These are phyloP conservation scores for Calcarius lapponicus DNA, from an alignment of 2,797 vertebrate genomes.

Conservation along the genomic window DNA sequence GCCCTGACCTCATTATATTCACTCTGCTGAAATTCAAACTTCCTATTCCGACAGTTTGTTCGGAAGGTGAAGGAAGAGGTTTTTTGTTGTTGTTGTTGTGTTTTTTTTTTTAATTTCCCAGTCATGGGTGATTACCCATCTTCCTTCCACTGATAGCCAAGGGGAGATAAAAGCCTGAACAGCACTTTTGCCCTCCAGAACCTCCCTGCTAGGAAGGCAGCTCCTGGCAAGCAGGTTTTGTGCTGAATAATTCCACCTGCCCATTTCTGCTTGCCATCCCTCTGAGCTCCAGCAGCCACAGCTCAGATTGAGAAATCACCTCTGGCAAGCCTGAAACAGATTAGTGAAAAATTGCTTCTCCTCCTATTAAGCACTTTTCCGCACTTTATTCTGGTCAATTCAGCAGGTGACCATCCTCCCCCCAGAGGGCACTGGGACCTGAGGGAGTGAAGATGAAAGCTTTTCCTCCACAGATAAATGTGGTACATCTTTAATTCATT, in stretches of 20 bases:
- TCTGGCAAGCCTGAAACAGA: constrained; percentile 18
- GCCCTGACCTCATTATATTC: constrained; percentile 43
- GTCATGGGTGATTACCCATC: background rate
- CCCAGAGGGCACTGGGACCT: background rate
- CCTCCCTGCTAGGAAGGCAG: background rate
- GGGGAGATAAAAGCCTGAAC: background rate
- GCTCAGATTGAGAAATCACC: background rate
- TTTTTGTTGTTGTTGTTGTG: background rate
- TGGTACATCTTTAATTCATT: background rate
- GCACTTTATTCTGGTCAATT: constrained; percentile 24
- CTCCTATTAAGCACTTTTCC: constrained; percentile 20
- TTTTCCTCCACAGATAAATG: background rate
- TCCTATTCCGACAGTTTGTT: background rate
- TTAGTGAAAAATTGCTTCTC: constrained; percentile 16
- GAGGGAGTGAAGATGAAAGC: background rate
- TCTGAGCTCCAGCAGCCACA: background rate
- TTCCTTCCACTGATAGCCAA: background rate
- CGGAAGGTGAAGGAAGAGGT: background rate
- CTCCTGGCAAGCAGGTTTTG: background rate
- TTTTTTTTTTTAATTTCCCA: background rate
- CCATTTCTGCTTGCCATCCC: background rate
- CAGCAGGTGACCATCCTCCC: constrained; percentile 5
- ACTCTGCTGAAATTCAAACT: constrained; percentile 21
- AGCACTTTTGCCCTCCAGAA: background rate
- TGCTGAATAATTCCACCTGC: background rate